These are phyloP conservation scores for Exaiptasia diaphana DNA, from an alignment of 64 coral and sea anemone genomes.

Conservation along the genomic window DNA sequence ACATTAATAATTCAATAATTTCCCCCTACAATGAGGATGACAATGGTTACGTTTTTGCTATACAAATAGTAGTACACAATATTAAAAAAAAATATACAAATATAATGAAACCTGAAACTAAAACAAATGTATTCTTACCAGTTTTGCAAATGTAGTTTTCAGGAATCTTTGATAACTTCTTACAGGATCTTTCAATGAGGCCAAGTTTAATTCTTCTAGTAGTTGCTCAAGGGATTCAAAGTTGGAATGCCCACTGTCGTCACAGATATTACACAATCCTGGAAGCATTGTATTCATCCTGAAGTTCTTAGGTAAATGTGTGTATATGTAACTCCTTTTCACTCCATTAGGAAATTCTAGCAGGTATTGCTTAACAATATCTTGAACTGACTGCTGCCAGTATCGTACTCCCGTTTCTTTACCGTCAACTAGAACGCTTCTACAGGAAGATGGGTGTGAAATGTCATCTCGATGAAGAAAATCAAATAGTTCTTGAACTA, in stretches of 20 bases:
- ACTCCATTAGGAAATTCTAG: slow-evolving; percentile 45
- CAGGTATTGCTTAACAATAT: slow-evolving; percentile 9
- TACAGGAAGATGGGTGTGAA: slow-evolving; percentile 2
- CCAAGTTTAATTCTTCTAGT: neutral
- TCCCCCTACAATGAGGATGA: neutral
- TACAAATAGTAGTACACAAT: neutral
- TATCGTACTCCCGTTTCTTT: neutral
- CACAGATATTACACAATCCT: slow-evolving; percentile 17
- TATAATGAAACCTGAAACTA: no score
- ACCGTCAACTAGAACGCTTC: neutral
- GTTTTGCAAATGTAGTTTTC: slow-evolving; percentile 15
- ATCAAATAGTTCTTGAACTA: neutral
- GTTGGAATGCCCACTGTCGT: slow-evolving; percentile 30
- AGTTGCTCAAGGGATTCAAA: slow-evolving; percentile 8
- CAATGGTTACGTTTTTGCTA: neutral
- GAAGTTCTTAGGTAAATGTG: slow-evolving; percentile 22
- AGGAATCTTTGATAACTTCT: slow-evolving; percentile 17
- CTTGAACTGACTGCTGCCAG: neutral
- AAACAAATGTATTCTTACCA: neutral
- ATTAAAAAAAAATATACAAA: neutral
- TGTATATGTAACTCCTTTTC: slow-evolving; percentile 39
- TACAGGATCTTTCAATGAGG: neutral
- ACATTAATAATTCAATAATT: neutral
- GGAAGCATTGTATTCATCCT: slow-evolving; percentile 20
- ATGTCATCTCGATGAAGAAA: neutral